Percentiles rank a stretch among this genome's conserved stretches.
phyloP scores from a whole-genome alignment of 2,797 vertebrate genomes.

The Typhlichthys subterraneus region DNA sequence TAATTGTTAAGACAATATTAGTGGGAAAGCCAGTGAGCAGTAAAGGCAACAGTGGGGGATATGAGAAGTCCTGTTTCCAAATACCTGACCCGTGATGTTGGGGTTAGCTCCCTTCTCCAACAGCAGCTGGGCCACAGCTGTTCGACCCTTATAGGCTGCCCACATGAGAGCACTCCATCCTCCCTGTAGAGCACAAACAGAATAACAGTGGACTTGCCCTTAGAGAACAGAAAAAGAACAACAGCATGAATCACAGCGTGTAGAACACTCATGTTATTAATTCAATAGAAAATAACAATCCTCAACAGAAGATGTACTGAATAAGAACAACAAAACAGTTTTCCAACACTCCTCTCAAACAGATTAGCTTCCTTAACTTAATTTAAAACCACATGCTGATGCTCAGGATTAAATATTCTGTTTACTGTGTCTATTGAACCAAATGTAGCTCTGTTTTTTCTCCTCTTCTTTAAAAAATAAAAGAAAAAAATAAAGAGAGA shows the following conservation, averaged over 20 bases:
- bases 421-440: too few relatives aligned
- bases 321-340: too few relatives aligned
- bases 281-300: too few relatives aligned
- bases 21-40: background rate
- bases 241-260: too few relatives aligned
- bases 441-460: too few relatives aligned
- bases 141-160: constrained; percentile 93
- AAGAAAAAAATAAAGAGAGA: too few relatives aligned
- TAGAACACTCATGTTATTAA: background rate
- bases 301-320: too few relatives aligned
- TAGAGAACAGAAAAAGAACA: too few relatives aligned
- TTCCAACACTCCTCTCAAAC: too few relatives aligned
- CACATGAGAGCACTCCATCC: constrained; percentile 99
- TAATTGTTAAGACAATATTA: background rate
- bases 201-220: background rate
- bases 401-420: background rate
- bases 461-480: too few relatives aligned
- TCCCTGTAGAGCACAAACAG: constrained; percentile 75
- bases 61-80: background rate
- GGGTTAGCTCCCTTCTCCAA: constrained; percentile 92
- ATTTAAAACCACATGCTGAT: too few relatives aligned
- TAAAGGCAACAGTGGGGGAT: background rate
- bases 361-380: too few relatives aligned
- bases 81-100: constrained; percentile 95
- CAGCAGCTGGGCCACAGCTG: constrained; percentile 86